Conservation (phyloP, 2,113 vertebrate species). For the Proterorhinus semilunaris region DNA sequence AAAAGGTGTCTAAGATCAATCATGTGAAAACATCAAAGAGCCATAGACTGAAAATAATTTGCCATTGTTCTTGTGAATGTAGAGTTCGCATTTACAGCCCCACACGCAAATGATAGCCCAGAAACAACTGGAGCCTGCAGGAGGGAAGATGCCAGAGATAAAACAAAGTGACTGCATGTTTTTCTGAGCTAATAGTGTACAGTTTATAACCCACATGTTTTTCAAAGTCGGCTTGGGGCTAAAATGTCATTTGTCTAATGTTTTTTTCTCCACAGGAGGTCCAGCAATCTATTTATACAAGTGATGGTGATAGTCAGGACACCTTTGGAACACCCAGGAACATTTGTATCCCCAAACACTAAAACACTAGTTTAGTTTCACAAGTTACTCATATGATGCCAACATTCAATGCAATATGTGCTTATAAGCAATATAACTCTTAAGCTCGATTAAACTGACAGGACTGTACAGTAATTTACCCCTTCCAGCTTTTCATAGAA, state of each 20-base stretch:
- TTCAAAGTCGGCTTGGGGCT: constrained; percentile 70
- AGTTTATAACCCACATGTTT: constrained; percentile 57
- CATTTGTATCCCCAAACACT: not conserved
- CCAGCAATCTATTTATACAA: constrained; percentile 65
- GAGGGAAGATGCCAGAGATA: constrained; percentile 43
- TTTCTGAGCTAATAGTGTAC: constrained; percentile 59
- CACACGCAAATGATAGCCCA: constrained; percentile 54
- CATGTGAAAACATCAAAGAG: not conserved
- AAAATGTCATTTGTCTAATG: constrained; percentile 78
- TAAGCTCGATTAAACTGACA: too few species aligned
- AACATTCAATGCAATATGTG: too few species aligned
- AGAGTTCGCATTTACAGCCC: constrained; percentile 18
- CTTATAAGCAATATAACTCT: too few species aligned
- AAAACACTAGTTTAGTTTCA: not conserved
- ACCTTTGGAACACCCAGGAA: constrained; percentile 46
- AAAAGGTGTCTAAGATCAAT: not conserved
- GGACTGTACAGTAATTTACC: too few species aligned
- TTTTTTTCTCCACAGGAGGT: constrained; percentile 68
- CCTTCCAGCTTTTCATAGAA: too few species aligned
- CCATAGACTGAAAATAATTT: constrained; percentile 2
- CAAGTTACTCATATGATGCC: not conserved
- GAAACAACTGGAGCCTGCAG: constrained; percentile 57
- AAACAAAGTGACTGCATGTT: constrained; percentile 70
- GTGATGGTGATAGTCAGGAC: constrained; percentile 47
- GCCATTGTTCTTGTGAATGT: not conserved